Conservation (phyloP, 2,888 invertebrate species). For the Hartigia nigra region DNA sequence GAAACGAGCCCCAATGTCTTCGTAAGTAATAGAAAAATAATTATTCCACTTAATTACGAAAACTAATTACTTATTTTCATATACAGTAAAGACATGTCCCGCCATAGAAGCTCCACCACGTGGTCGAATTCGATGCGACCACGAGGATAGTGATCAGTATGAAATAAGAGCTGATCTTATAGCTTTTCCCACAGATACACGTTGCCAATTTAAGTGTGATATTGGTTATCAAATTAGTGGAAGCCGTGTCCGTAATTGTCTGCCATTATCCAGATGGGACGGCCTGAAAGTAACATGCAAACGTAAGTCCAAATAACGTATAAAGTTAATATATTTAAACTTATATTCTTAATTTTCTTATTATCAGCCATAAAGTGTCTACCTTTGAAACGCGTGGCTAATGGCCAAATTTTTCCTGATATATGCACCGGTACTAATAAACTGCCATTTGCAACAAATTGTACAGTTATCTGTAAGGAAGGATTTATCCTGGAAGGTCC, state of each 20-base stretch:
- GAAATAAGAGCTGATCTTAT: slow-evolving; percentile 54
- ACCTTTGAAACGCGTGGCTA: slow-evolving; percentile 67
- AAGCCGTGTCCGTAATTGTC: slow-evolving; percentile 73
- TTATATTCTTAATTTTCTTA: slow-evolving; percentile 14
- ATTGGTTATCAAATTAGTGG: slow-evolving; percentile 74
- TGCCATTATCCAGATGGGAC: slow-evolving; percentile 77
- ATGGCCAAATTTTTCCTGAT: slow-evolving; percentile 69
- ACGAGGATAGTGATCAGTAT: slow-evolving; percentile 65
- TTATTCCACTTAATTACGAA: background rate
- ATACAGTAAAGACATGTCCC: slow-evolving; percentile 73
- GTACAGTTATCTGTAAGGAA: slow-evolving; percentile 70
- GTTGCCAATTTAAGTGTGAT: slow-evolving; percentile 74
- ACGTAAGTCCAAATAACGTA: slow-evolving; percentile 64
- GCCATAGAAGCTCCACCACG: slow-evolving; percentile 69
- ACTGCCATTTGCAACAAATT: slow-evolving; percentile 71
- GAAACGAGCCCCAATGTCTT: slow-evolving; percentile 72
- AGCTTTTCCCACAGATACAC: slow-evolving; percentile 71
- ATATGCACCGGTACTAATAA: slow-evolving; percentile 69
- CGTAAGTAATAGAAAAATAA: slow-evolving; percentile 63
- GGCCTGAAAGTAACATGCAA: slow-evolving; percentile 75
- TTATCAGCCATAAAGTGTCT: slow-evolving; percentile 66
- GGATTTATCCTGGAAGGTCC: slow-evolving; percentile 73
- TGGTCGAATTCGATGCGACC: slow-evolving; percentile 69
- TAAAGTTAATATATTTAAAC: slow-evolving; percentile 1
- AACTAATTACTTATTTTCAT: background rate